Percentiles rank a stretch among this genome's conserved stretches.
These are phyloP conservation scores for Microcebus jonahi DNA, from an alignment of 2,113 vertebrate genomes.

Conservation along the genomic window DNA sequence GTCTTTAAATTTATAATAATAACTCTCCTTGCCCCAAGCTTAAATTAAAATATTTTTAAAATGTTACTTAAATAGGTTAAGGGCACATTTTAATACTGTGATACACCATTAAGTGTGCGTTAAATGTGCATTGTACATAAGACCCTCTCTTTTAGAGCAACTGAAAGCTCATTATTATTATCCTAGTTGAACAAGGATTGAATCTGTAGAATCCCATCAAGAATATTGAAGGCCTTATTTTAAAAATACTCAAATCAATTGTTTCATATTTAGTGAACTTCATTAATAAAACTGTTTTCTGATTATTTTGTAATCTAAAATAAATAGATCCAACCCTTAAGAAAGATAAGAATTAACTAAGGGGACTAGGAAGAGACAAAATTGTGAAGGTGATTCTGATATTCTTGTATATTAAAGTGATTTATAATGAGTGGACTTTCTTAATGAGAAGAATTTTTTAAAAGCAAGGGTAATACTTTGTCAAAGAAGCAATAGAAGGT, in stretches of 20 bases:
- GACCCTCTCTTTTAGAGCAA: background rate
- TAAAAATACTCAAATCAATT: conserved; percentile 9
- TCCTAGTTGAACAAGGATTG: background rate
- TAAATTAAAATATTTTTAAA: conserved; percentile 33
- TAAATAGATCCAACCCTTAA: conserved; percentile 4
- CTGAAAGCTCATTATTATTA: background rate
- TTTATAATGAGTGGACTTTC: background rate
- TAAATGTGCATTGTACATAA: background rate
- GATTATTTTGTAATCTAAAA: conserved; percentile 9
- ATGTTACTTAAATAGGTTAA: conserved; percentile 11
- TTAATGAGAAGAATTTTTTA: background rate
- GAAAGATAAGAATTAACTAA: background rate
- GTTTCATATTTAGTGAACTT: background rate
- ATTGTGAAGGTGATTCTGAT: background rate
- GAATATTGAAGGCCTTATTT: conserved; percentile 2
- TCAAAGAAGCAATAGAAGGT: background rate
- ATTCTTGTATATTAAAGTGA: background rate
- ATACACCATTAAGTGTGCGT: background rate
- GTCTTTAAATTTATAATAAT: conserved; percentile 44
- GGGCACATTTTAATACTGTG: background rate
- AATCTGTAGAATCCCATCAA: background rate
- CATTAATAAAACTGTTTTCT: background rate
- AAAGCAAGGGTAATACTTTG: background rate
- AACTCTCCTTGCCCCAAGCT: background rate
- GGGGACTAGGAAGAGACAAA: background rate